phyloP scores from a whole-genome alignment of 2,113 vertebrate species.

The Apistogramma diplotaenia region DNA sequence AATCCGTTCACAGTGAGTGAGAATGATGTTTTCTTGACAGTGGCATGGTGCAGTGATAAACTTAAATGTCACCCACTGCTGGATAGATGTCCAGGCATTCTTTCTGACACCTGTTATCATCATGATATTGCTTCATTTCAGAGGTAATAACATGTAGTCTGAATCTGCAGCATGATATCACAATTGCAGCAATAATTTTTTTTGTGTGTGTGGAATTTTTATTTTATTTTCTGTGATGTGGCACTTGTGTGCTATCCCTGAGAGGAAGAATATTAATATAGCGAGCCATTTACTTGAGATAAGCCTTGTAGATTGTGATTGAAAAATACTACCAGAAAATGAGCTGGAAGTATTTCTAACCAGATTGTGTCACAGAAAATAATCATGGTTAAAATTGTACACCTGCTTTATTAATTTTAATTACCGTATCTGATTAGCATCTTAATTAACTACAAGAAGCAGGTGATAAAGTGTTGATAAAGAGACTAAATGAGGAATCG shows the following conservation, averaged over 20 bases:
- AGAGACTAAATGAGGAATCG: background rate
- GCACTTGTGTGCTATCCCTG: slow-evolving; percentile 18
- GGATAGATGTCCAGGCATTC: slow-evolving; percentile 18
- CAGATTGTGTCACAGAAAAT: background rate
- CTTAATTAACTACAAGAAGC: background rate
- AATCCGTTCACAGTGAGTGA: slow-evolving; percentile 61
- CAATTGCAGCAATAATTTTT: slow-evolving; percentile 55
- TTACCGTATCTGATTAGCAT: background rate
- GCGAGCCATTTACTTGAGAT: background rate
- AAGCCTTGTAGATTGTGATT: background rate
- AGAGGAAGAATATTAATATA: background rate
- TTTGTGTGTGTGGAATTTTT: background rate
- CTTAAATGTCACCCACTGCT: slow-evolving; percentile 30
- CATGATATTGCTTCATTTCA: slow-evolving; percentile 76
- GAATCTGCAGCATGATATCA: slow-evolving; percentile 46
- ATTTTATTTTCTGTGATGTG: slow-evolving; percentile 54
- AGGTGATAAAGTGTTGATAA: background rate
- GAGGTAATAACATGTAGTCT: slow-evolving; percentile 74
- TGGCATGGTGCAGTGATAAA: slow-evolving; percentile 22
- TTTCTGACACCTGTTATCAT: slow-evolving; percentile 51
- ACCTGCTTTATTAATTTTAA: background rate
- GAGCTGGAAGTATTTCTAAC: background rate
- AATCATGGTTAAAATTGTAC: background rate
- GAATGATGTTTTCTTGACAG: slow-evolving; percentile 52
- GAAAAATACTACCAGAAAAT: background rate